Percentiles rank a stretch among this genome's conserved stretches.
These are phyloP conservation scores for Panzeria rudis DNA, from an alignment of 2,888 invertebrate species.

Conservation along the genomic window DNA sequence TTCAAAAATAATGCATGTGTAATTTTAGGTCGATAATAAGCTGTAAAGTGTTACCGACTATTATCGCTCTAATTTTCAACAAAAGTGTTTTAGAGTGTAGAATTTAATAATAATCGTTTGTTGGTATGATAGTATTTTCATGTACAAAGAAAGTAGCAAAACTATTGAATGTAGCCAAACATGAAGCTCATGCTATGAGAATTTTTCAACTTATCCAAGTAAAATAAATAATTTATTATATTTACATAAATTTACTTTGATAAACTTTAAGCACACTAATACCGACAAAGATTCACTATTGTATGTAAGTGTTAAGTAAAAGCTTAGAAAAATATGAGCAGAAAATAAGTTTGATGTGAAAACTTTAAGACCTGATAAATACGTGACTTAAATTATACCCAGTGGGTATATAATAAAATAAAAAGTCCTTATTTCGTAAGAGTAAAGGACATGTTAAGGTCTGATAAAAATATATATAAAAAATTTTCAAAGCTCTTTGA, in stretches of 20 bases:
- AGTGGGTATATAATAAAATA: not conserved
- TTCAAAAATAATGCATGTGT: no score
- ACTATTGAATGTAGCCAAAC: not conserved
- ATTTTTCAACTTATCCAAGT: not conserved
- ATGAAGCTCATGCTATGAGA: not conserved
- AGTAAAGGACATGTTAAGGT: no score
- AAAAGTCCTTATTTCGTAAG: not conserved
- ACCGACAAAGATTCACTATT: not conserved
- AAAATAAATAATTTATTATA: slow-evolving; percentile 17
- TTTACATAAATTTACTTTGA: slow-evolving; percentile 36
- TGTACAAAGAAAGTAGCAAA: not conserved
- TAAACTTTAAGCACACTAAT: not conserved
- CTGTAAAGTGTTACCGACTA: no score
- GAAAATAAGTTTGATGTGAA: slow-evolving; percentile 47
- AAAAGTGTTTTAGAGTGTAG: no score
- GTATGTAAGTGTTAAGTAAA: not conserved
- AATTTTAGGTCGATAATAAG: no score
- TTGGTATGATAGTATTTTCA: no score
- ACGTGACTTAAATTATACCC: slow-evolving; percentile 40
- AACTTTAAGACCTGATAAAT: slow-evolving; percentile 56
- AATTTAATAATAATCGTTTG: not conserved
- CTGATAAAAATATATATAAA: no score
- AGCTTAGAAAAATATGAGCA: not conserved
- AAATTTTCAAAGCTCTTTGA: no score
- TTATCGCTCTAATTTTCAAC: no score